Evolutionary conservation across 1,140 invertebrate genomes (phyloP).

Genomic region (Drosophila erecta): DNA sequence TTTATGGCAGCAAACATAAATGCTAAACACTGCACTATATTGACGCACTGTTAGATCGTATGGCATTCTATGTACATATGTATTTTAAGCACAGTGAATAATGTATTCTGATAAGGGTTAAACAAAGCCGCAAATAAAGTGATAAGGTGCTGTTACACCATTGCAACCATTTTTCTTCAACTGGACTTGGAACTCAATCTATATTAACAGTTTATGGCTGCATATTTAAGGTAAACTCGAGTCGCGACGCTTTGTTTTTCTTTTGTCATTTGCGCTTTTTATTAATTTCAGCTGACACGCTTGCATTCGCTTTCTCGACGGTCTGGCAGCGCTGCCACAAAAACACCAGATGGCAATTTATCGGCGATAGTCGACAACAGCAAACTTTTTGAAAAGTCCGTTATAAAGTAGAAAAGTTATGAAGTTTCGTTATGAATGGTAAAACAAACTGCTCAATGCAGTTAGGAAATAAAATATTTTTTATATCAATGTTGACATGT

Average conservation of each 20-base stretch:
- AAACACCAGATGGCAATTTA: neutral
- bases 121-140: conserved; percentile 15
- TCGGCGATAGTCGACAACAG: neutral
- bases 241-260: neutral
- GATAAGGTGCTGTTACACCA: conserved; percentile 16
- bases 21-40: neutral
- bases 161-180: neutral
- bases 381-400: neutral
- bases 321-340: neutral
- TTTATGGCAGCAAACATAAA: conserved; percentile 33
- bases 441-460: no score
- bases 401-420: neutral
- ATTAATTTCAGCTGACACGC: conserved; percentile 9
- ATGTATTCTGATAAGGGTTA: conserved; percentile 26
- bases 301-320: neutral
- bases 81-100: neutral
- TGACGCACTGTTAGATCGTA: neutral
- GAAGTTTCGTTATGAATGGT: no score
- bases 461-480: no score
- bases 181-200: neutral
- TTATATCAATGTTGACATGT: no score
- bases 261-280: conserved; percentile 22
- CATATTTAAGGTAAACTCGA: conserved; percentile 5
- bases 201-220: neutral
- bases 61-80: conserved; percentile 4